Conservation (phyloP, 2,797 vertebrate genomes). For the Muscicapa striata region DNA sequence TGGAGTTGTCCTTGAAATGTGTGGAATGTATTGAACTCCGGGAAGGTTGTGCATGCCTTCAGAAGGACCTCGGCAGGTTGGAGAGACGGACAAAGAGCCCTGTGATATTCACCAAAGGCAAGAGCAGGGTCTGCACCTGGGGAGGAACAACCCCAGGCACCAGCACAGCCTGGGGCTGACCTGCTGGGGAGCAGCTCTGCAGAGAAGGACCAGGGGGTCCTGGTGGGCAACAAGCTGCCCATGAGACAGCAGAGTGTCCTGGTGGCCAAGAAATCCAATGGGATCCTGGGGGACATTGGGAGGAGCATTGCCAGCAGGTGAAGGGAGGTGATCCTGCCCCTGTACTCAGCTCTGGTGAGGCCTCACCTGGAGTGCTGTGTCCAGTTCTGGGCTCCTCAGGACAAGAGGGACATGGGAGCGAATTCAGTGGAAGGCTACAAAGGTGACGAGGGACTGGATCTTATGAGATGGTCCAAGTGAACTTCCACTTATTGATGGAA, state of each 20-base stretch:
- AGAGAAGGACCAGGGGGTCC: background rate
- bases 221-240: background rate
- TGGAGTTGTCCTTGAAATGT: background rate
- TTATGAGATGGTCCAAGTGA: background rate
- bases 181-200: background rate
- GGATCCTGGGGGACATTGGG: too few relatives aligned
- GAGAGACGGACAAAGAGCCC: background rate
- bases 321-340: too few relatives aligned
- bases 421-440: background rate
- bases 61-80: background rate
- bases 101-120: background rate
- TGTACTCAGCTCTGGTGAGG: accelerated
- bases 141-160: background rate
- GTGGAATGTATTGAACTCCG: background rate
- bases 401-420: accelerated
- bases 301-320: too few relatives aligned
- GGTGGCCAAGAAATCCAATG: too few relatives aligned
- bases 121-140: background rate
- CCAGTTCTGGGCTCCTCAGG: background rate
- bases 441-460: background rate
- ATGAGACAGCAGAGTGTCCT: background rate
- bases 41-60: background rate
- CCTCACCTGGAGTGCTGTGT: background rate
- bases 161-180: too few relatives aligned
- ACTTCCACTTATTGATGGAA: background rate